These are phyloP conservation scores for Aegithalos caudatus DNA, from an alignment of 2,113 vertebrate genomes.

Conservation along the genomic window DNA sequence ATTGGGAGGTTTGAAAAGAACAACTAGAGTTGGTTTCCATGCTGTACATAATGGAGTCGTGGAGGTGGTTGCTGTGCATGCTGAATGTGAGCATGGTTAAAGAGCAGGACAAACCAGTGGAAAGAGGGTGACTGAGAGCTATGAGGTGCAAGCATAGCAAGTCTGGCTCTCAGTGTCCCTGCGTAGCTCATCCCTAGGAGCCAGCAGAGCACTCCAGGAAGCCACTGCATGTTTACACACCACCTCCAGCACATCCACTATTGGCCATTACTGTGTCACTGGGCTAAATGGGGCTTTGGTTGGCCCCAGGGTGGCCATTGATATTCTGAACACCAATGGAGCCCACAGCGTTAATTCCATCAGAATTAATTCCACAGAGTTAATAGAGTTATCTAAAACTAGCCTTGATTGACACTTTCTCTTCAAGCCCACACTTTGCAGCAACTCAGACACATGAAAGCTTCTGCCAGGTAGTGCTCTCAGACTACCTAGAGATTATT, in stretches of 20 bases:
- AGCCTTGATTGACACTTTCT: not conserved
- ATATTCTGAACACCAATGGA: not conserved
- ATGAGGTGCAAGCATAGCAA: not conserved
- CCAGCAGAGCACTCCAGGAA: not conserved
- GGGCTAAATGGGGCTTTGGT: not conserved
- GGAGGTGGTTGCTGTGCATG: not conserved
- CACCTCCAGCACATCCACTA: not conserved
- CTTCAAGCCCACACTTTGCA: not conserved
- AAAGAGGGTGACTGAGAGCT: not conserved
- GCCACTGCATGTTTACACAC: not conserved
- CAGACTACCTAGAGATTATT: not conserved
- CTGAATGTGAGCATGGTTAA: not conserved
- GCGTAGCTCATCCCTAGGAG: not conserved
- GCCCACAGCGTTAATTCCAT: not conserved
- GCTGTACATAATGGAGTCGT: rapidly evolving
- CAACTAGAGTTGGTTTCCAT: not conserved
- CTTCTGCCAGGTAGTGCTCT: not conserved
- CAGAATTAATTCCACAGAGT: not conserved
- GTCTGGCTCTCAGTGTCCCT: not conserved
- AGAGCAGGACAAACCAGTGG: not conserved
- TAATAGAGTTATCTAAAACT: not conserved
- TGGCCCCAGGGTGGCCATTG: not conserved
- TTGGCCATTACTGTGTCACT: not conserved
- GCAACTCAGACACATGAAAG: not conserved
- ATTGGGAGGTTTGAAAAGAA: not conserved